These are phyloP conservation scores for Oegoconia quadripuncta DNA, from an alignment of 2,888 invertebrate genomes.

Conservation along the genomic window DNA sequence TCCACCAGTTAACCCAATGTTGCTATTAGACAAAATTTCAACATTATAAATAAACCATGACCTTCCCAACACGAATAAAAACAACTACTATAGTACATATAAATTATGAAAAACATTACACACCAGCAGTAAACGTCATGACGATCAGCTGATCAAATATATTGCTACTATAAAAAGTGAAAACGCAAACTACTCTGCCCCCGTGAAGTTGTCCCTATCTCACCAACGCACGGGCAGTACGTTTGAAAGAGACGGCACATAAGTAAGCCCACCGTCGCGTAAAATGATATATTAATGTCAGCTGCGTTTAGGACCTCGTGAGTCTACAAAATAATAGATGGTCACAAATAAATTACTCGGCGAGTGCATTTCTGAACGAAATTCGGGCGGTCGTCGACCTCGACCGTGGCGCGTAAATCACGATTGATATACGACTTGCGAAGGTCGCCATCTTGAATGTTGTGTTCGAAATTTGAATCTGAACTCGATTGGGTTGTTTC, in stretches of 20 bases:
- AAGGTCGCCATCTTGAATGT: slow-evolving; percentile 76
- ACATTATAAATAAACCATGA: slow-evolving; percentile 70
- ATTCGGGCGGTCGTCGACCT: slow-evolving; percentile 76
- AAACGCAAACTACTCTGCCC: slow-evolving; percentile 70
- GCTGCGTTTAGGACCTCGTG: slow-evolving; percentile 79
- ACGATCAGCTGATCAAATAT: slow-evolving; percentile 79
- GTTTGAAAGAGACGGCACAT: slow-evolving; percentile 42
- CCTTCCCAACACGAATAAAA: slow-evolving; percentile 67
- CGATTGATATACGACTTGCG: slow-evolving; percentile 72
- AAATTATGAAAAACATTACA: slow-evolving; percentile 76
- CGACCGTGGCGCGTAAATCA: slow-evolving; percentile 75
- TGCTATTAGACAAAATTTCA: slow-evolving; percentile 46
- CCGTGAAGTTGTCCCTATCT: slow-evolving; percentile 47
- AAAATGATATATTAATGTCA: slow-evolving; percentile 79
- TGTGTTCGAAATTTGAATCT: slow-evolving; percentile 73
- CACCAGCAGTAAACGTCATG: slow-evolving; percentile 73
- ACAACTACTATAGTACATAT: slow-evolving; percentile 65
- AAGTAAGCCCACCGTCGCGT: slow-evolving; percentile 59
- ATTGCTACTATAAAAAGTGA: slow-evolving; percentile 79
- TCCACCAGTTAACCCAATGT: slow-evolving; percentile 28
- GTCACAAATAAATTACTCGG: slow-evolving; percentile 76
- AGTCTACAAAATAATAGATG: slow-evolving; percentile 79
- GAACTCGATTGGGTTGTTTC: slow-evolving; percentile 56
- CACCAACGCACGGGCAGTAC: slow-evolving; percentile 15
- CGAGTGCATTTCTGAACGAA: slow-evolving; percentile 77